phyloP scores from a whole-genome alignment of 2,113 vertebrate genomes.

The Pelobates fuscus region DNA sequence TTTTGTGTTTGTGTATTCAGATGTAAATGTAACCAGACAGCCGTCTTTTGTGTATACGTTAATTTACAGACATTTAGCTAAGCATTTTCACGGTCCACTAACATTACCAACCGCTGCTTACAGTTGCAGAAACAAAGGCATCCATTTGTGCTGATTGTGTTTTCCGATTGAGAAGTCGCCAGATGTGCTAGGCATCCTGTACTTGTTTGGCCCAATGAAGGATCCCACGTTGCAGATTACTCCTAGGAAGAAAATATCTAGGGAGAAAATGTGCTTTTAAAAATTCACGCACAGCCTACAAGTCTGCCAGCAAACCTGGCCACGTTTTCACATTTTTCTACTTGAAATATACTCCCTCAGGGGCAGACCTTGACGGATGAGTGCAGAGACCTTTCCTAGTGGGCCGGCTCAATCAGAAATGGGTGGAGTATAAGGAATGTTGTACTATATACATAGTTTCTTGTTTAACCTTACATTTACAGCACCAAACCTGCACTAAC shows the following conservation, averaged over 20 bases:
- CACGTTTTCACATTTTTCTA: too few relatives aligned
- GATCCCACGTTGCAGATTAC: not conserved
- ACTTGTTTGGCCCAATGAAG: not conserved
- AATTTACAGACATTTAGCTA: not conserved
- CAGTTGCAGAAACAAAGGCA: slow-evolving; percentile 24
- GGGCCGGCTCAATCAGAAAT: too few relatives aligned
- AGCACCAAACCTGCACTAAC: too few relatives aligned
- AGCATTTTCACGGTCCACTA: not conserved
- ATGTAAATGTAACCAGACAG: slow-evolving; percentile 15
- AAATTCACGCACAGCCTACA: too few relatives aligned
- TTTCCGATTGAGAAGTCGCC: slow-evolving; percentile 1
- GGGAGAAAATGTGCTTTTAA: too few relatives aligned
- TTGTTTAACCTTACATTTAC: too few relatives aligned
- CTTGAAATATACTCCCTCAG: too few relatives aligned
- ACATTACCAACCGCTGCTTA: not conserved
- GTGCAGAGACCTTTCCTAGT: too few relatives aligned
- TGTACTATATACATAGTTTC: too few relatives aligned
- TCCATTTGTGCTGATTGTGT: not conserved
- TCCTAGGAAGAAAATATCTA: not conserved
- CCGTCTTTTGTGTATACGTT: not conserved
- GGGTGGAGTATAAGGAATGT: too few relatives aligned
- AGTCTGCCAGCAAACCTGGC: too few relatives aligned
- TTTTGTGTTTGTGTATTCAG: slow-evolving; percentile 25
- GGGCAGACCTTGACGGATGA: too few relatives aligned
- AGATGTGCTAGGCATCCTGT: not conserved